These are phyloP conservation scores for Ommatoiulus sabulosus DNA, from an alignment of 2,888 invertebrate genomes.

Conservation along the genomic window DNA sequence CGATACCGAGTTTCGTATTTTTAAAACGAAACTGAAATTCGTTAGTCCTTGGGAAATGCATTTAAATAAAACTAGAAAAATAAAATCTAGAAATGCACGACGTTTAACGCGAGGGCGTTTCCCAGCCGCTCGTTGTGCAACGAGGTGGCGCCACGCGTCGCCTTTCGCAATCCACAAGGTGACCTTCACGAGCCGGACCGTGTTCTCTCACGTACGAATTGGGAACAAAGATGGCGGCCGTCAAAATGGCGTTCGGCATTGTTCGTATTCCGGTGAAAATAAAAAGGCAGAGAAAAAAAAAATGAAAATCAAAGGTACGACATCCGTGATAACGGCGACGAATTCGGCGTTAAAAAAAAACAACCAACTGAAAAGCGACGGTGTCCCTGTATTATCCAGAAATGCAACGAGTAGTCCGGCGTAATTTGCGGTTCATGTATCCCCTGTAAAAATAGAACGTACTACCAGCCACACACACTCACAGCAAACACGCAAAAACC, in stretches of 20 bases:
- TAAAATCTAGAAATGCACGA: neutral
- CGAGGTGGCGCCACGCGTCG: neutral
- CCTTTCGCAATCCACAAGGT: neutral
- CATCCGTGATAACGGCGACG: neutral
- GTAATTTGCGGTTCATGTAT: neutral
- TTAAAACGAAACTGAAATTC: neutral
- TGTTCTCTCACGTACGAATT: neutral
- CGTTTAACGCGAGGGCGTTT: neutral
- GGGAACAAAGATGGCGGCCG: neutral
- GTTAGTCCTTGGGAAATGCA: neutral
- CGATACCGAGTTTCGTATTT: too few species aligned
- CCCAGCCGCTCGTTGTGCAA: neutral
- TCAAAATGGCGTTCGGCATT: neutral
- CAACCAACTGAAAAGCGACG: too few species aligned
- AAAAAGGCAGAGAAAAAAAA: neutral
- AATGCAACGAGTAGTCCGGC: neutral
- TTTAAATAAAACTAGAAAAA: neutral
- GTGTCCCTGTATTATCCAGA: neutral
- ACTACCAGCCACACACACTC: neutral
- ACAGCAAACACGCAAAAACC: neutral
- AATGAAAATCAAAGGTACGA: neutral
- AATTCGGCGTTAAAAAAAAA: neutral
- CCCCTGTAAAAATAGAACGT: constrained; percentile 13
- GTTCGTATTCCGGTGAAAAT: neutral
- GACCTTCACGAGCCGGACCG: neutral